Percentiles rank a stretch among this genome's conserved stretches.
Evolutionary conservation across 2,888 invertebrate genomes (phyloP).

Genomic region (Coleophora flavipennella): DNA sequence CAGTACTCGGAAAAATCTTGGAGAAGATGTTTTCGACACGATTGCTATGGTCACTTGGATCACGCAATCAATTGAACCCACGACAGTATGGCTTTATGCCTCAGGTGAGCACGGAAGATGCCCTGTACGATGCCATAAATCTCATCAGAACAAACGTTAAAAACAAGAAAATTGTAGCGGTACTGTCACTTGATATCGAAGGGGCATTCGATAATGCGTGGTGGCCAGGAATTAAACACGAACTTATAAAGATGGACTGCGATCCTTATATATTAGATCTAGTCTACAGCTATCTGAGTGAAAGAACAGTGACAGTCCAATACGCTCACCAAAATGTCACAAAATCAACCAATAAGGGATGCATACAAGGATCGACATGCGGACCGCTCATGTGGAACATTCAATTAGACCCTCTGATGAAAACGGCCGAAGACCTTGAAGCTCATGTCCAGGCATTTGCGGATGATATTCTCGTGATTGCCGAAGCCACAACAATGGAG

Average conservation of each 20-base stretch:
- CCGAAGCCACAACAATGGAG: not conserved
- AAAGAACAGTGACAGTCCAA: constrained; percentile 4
- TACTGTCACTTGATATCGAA: constrained; percentile 13
- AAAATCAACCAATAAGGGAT: constrained; percentile 11
- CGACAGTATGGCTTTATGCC: constrained; percentile 15
- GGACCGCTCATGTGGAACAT: constrained; percentile 16
- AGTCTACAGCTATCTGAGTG: constrained; percentile 7
- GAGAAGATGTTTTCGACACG: constrained; percentile 10
- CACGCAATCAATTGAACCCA: not conserved
- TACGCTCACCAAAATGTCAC: constrained; percentile 7
- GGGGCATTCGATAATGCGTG: constrained; percentile 15
- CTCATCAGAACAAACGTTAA: not conserved
- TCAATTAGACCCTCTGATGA: constrained; percentile 10
- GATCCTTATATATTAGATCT: not conserved
- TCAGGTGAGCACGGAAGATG: constrained; percentile 11
- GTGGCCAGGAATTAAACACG: constrained; percentile 11
- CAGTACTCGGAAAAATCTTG: constrained; percentile 10
- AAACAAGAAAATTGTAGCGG: constrained; percentile 4
- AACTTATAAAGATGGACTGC: constrained; percentile 1
- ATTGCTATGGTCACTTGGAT: constrained; percentile 5
- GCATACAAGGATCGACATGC: constrained; percentile 13
- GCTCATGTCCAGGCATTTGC: constrained; percentile 15
- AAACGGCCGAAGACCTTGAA: not conserved
- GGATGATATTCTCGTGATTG: constrained; percentile 13
- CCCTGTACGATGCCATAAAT: constrained; percentile 7